Conservation (phyloP, 2,888 invertebrate genomes). For the Andrena trimmerana region DNA sequence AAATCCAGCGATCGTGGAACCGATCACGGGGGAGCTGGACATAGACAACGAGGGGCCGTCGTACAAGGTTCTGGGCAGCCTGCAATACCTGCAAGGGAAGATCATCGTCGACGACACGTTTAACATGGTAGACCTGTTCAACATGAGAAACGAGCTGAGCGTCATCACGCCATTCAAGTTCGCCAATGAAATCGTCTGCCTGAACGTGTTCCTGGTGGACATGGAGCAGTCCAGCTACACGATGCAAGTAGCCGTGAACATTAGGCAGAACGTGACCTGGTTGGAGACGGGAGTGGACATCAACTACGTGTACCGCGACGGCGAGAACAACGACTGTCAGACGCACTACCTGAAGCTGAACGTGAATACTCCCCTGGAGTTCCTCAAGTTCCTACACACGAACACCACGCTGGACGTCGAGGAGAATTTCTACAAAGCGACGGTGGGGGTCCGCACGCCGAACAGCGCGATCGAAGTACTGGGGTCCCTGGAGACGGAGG, state of each 20-base stretch:
- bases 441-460: constrained; percentile 86
- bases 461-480: constrained; percentile 86
- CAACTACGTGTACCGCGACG: constrained; percentile 86
- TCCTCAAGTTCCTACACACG: constrained; percentile 86
- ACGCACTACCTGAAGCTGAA: constrained; percentile 86
- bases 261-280: constrained; percentile 84
- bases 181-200: constrained; percentile 86
- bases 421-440: constrained; percentile 86
- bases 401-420: constrained; percentile 85
- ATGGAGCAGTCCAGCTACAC: constrained; percentile 84
- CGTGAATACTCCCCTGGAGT: constrained; percentile 87
- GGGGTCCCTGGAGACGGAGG: constrained; percentile 88
- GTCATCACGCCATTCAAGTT: constrained; percentile 86
- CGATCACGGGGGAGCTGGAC: constrained; percentile 76
- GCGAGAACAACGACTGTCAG: constrained; percentile 81
- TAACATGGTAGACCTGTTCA: constrained; percentile 85
- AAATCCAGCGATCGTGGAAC: constrained; percentile 73
- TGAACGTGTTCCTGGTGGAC: constrained; percentile 86
- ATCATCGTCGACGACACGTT: constrained; percentile 87
- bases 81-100: constrained; percentile 87
- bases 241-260: constrained; percentile 85
- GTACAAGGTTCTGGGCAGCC: constrained; percentile 77
- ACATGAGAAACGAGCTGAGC: constrained; percentile 87
- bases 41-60: constrained; percentile 80
- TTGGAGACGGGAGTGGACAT: constrained; percentile 86